phyloP scores from a whole-genome alignment of 2,113 vertebrate species.

The Ochotona curzoniae region DNA sequence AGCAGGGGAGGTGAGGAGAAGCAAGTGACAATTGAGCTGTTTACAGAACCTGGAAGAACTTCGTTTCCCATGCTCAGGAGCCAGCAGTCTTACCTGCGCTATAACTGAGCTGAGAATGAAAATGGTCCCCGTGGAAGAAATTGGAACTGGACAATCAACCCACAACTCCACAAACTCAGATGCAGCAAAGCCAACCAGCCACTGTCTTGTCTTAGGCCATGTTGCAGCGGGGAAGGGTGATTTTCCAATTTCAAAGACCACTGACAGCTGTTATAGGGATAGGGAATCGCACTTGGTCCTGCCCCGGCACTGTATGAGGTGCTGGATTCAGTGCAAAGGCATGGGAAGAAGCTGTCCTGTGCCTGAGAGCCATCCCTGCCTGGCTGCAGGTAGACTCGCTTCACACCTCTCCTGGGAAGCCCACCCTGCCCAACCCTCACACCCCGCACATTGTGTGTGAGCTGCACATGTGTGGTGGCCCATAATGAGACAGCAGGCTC shows the following conservation, averaged over 20 bases:
- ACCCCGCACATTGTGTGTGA: fast-evolving
- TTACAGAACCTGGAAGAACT: not conserved
- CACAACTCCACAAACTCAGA: not conserved
- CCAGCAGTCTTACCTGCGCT: not conserved
- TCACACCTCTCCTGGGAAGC: too few species aligned
- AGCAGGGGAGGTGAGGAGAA: not conserved
- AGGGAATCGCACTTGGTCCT: not conserved
- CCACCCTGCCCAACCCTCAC: not conserved
- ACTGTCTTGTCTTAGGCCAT: not conserved
- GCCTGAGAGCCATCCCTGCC: not conserved
- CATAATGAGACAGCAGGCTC: not conserved
- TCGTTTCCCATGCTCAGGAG: not conserved
- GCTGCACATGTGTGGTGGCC: not conserved
- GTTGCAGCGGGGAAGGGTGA: not conserved
- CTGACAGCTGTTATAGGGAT: not conserved
- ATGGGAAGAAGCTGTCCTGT: not conserved
- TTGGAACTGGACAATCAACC: not conserved
- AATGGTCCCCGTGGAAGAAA: not conserved
- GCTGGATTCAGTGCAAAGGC: not conserved
- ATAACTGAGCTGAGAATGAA: not conserved
- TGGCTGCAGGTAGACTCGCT: not conserved
- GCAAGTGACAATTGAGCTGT: not conserved
- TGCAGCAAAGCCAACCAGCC: not conserved
- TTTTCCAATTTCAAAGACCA: not conserved
- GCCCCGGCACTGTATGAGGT: not conserved